These are phyloP conservation scores for Helicorthomorpha holstii DNA, from an alignment of 1,140 invertebrate species.

Conservation along the genomic window DNA sequence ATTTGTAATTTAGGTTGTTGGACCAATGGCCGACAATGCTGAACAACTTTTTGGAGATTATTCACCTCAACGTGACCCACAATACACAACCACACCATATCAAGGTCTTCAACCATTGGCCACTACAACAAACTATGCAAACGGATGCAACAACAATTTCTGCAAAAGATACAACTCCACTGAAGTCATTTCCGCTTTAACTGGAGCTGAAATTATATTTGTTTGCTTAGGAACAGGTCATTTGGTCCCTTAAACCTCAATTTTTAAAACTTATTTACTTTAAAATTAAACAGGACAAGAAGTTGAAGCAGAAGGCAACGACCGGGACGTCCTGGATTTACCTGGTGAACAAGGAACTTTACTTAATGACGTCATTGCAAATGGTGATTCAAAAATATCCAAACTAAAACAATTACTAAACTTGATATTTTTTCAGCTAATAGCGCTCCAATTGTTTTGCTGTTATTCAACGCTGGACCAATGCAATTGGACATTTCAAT, in stretches of 20 bases:
- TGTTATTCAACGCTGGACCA: constrained; percentile 22
- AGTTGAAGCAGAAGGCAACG: constrained; percentile 13
- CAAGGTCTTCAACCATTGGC: constrained; percentile 15
- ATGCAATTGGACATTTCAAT: constrained; percentile 15
- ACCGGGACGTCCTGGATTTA: constrained; percentile 9
- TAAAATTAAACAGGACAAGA: constrained; percentile 5
- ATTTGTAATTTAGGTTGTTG: constrained; percentile 15
- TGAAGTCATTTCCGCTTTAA: constrained; percentile 15
- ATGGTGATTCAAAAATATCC: background rate
- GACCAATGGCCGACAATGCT: constrained; percentile 24
- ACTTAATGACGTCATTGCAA: constrained; percentile 10
- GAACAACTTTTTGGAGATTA: constrained; percentile 22
- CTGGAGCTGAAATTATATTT: constrained; percentile 17
- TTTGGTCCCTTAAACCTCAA: background rate
- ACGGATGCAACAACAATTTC: constrained; percentile 17
- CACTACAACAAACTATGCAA: constrained; percentile 11
- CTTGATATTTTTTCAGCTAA: background rate
- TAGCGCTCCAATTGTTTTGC: constrained; percentile 14
- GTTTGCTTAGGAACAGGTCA: constrained; percentile 25
- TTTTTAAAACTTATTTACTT: background rate
- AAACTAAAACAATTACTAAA: background rate
- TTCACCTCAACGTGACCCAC: constrained; percentile 14
- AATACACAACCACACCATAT: constrained; percentile 18
- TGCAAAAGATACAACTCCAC: constrained; percentile 17
- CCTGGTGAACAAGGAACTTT: constrained; percentile 13